Conservation (phyloP, 2,113 vertebrate genomes). For the Ancistrus triradiatus region DNA sequence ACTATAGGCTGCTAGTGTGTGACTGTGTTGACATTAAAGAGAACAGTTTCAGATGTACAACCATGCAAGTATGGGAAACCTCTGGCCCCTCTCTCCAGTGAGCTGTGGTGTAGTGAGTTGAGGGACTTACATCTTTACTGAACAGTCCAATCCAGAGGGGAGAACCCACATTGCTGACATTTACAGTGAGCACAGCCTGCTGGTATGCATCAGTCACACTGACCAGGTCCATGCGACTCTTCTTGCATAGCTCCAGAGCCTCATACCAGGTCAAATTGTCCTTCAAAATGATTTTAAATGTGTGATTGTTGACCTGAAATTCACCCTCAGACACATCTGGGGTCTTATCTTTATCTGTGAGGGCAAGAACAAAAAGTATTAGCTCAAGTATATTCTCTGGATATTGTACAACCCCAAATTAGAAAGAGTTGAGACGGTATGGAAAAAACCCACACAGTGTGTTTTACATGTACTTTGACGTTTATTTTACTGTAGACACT, state of each 20-base stretch:
- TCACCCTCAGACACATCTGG: slow-evolving; percentile 46
- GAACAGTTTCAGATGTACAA: too few relatives aligned
- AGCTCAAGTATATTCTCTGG: too few relatives aligned
- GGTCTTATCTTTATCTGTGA: slow-evolving; percentile 44
- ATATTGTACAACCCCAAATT: too few relatives aligned
- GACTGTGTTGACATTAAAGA: too few relatives aligned
- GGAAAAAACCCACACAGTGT: too few relatives aligned
- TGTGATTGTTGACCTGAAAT: slow-evolving; percentile 66
- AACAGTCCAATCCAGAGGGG: slow-evolving; percentile 90
- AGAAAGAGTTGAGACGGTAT: too few relatives aligned
- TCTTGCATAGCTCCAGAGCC: slow-evolving; percentile 71
- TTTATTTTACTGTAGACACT: too few relatives aligned
- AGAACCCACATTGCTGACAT: slow-evolving; percentile 56
- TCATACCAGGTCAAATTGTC: slow-evolving; percentile 79
- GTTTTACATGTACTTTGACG: too few relatives aligned
- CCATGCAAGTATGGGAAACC: too few relatives aligned
- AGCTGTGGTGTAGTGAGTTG: not conserved
- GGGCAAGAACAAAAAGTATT: not conserved
- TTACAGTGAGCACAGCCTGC: slow-evolving; percentile 77
- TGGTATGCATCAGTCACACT: slow-evolving; percentile 79
- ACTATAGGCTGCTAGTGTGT: too few relatives aligned
- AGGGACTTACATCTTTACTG: slow-evolving; percentile 79
- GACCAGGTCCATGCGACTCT: slow-evolving; percentile 72
- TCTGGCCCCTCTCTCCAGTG: too few relatives aligned
- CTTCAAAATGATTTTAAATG: slow-evolving; percentile 72